Evolutionary conservation across 1,140 invertebrate species (phyloP).

Genomic region (Drosophila simulans): DNA sequence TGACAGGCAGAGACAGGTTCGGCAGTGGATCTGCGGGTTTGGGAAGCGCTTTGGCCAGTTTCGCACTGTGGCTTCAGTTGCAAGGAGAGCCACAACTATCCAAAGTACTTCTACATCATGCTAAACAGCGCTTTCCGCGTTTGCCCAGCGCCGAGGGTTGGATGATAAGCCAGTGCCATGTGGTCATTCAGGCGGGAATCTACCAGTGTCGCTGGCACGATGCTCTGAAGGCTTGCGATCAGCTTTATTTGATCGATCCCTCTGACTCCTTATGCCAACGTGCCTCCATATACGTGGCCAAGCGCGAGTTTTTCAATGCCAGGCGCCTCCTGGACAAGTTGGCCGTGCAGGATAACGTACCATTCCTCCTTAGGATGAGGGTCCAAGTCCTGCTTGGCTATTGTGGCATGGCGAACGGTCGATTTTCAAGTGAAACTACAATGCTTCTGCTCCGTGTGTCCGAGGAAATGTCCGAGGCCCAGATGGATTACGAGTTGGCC

Average conservation of each 20-base stretch:
- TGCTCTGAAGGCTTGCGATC: conserved; percentile 90
- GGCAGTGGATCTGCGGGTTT: conserved; percentile 88
- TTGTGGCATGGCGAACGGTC: conserved; percentile 85
- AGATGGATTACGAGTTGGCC: conserved; percentile 90
- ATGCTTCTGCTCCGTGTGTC: conserved; percentile 89
- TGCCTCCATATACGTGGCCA: conserved; percentile 89
- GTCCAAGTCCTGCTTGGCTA: conserved; percentile 90
- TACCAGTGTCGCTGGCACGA: conserved; percentile 90
- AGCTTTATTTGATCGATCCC: conserved; percentile 89
- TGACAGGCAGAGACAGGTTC: conserved; percentile 85
- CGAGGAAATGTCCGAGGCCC: conserved; percentile 88
- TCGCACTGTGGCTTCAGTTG: conserved; percentile 87
- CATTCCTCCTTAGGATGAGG: conserved; percentile 87
- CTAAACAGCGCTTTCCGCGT: conserved; percentile 87
- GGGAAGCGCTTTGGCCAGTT: conserved; percentile 89
- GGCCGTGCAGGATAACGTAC: conserved; percentile 86
- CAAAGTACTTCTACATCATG: conserved; percentile 86
- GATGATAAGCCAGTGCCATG: conserved; percentile 89
- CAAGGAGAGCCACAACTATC: conserved; percentile 88
- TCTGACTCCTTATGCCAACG: conserved; percentile 89
- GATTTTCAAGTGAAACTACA: conserved; percentile 86
- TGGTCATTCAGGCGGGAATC: conserved; percentile 86
- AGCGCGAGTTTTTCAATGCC: conserved; percentile 88
- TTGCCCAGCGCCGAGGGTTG: conserved; percentile 87
- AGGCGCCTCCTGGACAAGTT: conserved; percentile 87